These are phyloP conservation scores for Epizoanthus ramosus DNA, from an alignment of 92 coral and sea anemone genomes.

Conservation along the genomic window DNA sequence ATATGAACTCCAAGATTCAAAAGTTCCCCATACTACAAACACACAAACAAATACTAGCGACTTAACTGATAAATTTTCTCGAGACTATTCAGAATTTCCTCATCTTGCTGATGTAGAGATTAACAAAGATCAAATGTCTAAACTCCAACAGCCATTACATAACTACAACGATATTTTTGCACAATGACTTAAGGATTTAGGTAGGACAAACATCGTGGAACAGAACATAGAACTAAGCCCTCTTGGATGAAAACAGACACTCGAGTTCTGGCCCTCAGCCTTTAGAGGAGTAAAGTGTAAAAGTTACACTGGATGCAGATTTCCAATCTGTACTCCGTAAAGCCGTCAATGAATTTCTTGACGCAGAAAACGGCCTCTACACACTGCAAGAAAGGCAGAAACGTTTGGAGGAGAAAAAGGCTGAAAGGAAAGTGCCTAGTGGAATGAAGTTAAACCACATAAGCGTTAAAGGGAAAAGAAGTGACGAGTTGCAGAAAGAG, in stretches of 20 bases:
- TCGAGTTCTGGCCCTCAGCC: not conserved
- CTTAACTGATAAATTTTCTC: not conserved
- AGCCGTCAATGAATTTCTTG: slow-evolving; percentile 34
- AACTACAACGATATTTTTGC: slow-evolving; percentile 14
- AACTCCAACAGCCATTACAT: not conserved
- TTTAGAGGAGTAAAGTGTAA: slow-evolving; percentile 8
- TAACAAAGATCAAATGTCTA: not conserved
- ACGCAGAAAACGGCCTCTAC: slow-evolving; percentile 21
- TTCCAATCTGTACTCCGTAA: slow-evolving; percentile 31
- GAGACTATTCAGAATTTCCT: slow-evolving; percentile 6
- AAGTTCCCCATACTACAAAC: not conserved
- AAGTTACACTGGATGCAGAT: slow-evolving; percentile 13
- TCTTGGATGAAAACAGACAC: slow-evolving; percentile 10
- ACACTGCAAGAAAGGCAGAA: slow-evolving; percentile 23
- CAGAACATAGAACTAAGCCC: slow-evolving; percentile 10
- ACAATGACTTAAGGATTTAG: not conserved
- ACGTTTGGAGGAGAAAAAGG: slow-evolving; percentile 21
- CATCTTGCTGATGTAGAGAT: not conserved
- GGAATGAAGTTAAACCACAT: slow-evolving; percentile 13
- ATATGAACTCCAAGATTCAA: not conserved
- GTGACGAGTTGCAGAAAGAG: slow-evolving; percentile 21
- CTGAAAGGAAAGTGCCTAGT: slow-evolving; percentile 6
- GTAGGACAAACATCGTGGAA: slow-evolving; percentile 2
- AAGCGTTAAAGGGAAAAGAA: slow-evolving; percentile 14
- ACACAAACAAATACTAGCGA: not conserved